A percentile compares a stretch with the other conserved stretches of the same genome.
These are phyloP conservation scores for Acanthurus tractus DNA, from an alignment of 2,797 vertebrate species.

Conservation along the genomic window DNA sequence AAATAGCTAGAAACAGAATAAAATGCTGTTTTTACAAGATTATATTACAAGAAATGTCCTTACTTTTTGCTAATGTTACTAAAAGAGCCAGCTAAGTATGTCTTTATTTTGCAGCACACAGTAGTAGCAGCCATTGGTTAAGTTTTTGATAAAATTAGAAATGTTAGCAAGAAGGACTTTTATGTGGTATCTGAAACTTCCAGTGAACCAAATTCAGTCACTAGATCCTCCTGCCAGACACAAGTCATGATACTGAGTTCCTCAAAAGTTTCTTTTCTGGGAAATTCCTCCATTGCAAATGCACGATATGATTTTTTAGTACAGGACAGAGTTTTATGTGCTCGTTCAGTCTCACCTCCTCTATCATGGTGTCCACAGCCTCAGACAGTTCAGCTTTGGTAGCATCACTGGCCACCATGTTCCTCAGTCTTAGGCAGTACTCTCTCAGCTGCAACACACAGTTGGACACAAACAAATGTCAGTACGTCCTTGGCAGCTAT, in stretches of 20 bases:
- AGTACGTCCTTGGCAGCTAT: not conserved
- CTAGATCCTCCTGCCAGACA: not conserved
- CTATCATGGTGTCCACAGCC: constrained; percentile 93
- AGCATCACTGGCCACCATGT: constrained; percentile 91
- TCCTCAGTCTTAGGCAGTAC: constrained; percentile 94
- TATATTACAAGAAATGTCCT: too few species aligned
- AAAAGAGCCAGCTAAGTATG: too few species aligned
- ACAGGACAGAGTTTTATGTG: not conserved
- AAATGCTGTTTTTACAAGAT: too few species aligned
- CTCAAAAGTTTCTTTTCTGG: not conserved
- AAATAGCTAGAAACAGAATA: too few species aligned
- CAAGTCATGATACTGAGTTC: not conserved
- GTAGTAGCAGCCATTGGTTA: too few species aligned
- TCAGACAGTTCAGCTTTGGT: constrained; percentile 89
- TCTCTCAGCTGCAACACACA: constrained; percentile 91
- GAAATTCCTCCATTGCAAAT: not conserved
- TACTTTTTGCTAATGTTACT: too few species aligned
- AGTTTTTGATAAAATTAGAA: too few species aligned
- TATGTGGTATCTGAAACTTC: too few species aligned
- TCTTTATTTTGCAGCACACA: too few species aligned
- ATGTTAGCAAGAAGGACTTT: too few species aligned
- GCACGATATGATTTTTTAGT: too few species aligned
- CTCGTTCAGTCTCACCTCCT: constrained; percentile 89
- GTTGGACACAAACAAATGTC: constrained; percentile 6
- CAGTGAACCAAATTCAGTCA: not conserved